Evolutionary conservation across 2,113 vertebrate genomes (phyloP).

Genomic region (Enhydra lutris): DNA sequence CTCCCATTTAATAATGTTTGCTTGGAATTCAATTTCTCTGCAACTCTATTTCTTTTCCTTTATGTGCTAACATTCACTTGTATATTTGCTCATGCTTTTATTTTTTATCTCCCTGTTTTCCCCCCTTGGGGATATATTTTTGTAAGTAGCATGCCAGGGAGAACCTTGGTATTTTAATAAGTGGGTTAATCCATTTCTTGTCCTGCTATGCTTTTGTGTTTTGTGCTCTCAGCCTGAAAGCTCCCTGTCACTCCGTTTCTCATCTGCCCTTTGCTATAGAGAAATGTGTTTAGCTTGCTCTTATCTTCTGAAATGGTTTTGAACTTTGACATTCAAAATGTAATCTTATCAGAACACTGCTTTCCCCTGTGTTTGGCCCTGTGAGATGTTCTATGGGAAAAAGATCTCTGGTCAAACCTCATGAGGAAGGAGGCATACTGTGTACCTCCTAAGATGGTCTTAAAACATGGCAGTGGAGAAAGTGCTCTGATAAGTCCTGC

Average conservation of each 20-base stretch:
- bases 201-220: not conserved
- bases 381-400: not conserved
- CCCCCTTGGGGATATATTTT: not conserved
- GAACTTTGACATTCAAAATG: not conserved
- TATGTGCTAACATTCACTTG: not conserved
- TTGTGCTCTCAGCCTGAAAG: rapidly evolving
- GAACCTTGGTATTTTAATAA: not conserved
- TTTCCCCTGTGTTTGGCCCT: not conserved
- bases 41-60: not conserved
- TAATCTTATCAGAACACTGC: not conserved
- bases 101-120: not conserved
- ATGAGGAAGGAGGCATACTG: rapidly evolving
- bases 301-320: not conserved
- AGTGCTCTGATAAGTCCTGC: not conserved
- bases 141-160: not conserved
- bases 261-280: not conserved
- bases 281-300: not conserved
- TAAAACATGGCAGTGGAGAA: not conserved
- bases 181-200: not conserved
- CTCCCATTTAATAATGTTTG: not conserved
- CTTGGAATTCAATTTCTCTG: not conserved
- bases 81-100: not conserved
- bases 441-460: not conserved
- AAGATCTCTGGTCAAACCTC: not conserved
- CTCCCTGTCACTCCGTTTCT: not conserved